These are phyloP conservation scores for Hypsibius dujardini DNA, from an alignment of 1,140 invertebrate genomes.

Conservation along the genomic window DNA sequence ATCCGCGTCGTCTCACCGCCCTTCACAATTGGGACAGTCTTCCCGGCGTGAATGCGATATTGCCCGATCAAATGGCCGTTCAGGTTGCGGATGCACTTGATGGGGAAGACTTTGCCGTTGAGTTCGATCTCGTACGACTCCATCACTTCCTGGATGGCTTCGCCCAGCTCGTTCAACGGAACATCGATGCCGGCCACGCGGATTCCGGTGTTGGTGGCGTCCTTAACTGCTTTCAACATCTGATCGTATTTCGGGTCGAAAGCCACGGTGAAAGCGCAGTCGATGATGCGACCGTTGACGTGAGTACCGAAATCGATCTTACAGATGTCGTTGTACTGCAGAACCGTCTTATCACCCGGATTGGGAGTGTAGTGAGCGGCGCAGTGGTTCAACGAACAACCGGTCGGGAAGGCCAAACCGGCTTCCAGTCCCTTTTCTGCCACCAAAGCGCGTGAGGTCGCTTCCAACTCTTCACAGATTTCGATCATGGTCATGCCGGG, in stretches of 20 bases:
- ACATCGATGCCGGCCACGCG: conserved; percentile 84
- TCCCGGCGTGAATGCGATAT: conserved; percentile 94
- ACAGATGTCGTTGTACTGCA: conserved; percentile 89
- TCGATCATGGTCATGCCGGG: conserved; percentile 96
- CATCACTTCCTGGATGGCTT: conserved; percentile 97
- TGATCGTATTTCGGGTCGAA: conserved; percentile 95
- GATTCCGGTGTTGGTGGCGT: conserved; percentile 17
- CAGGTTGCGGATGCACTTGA: conserved; percentile 92
- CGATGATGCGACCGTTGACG: conserved; percentile 93
- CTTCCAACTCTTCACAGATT: conserved; percentile 91
- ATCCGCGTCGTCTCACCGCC: conserved; percentile 89
- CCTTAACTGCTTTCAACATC: conserved; percentile 45
- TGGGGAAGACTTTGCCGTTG: conserved; percentile 86
- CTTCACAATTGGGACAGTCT: conserved; percentile 98
- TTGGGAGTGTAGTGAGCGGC: conserved; percentile 99
- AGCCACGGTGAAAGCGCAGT: conserved; percentile 91
- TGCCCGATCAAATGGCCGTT: conserved; percentile 96
- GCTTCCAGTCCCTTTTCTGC: conserved; percentile 86
- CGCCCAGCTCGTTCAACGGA: conserved; percentile 82
- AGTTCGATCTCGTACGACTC: conserved; percentile 96
- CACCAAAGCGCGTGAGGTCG: conserved; percentile 71
- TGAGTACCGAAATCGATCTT: conserved; percentile 99
- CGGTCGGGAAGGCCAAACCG: conserved; percentile 93
- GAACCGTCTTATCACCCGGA: conserved; percentile 82
- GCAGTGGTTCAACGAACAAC: conserved; percentile 93